Base-by-base conservation (phyloP, 2,797 vertebrate species). In the Anguilla anguilla region DNA sequence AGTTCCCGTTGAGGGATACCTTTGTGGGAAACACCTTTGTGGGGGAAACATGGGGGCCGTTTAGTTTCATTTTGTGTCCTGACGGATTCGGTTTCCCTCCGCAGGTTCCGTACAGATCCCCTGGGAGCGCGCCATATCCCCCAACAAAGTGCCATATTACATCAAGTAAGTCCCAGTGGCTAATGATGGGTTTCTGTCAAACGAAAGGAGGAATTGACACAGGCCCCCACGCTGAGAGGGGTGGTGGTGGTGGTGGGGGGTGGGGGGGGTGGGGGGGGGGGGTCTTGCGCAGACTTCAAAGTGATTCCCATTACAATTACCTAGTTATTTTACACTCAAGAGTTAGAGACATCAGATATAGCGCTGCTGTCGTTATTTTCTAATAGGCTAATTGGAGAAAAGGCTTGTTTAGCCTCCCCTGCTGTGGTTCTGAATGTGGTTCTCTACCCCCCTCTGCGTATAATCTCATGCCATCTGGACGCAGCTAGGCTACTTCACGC, bases 71-170 rank as follows among this genome's bases (percentile, higher is more conserved):
- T 89, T 88, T 93, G 90, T 79, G 90, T 89, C 61, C 67, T 87
- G 89, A 93, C 86, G 89, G 90, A 93, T 93, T 91, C 90, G 79
- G n/a, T 86, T 87, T 86, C 31, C 35, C 83, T 28, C 91, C 90
- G 88, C 94, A 99, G 98, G 97, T 93, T 99, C 98, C 31, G 98
- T 99, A 90, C 98, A 99, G 94, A 97, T 99, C 88, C 98, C 98
- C 64, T 99, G 98, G 98, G 98, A 99, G 92, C 96, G 98, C 92
- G 98, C 98, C 92, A 99, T 99, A 93, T 99, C 98, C 90, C 98
- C 98, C 84, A 99, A 99, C 95, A 99, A 99, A 97, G 98, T 99
- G 94, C 98, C 98, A 39, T 99, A 99, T 93, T 99, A 99, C 94
- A 99, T 99, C 96, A 99, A 99, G 98, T 99, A 95, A 99, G 98